phyloP scores from a whole-genome alignment of 2,888 invertebrate species.

The Yponomeuta malinellus region DNA sequence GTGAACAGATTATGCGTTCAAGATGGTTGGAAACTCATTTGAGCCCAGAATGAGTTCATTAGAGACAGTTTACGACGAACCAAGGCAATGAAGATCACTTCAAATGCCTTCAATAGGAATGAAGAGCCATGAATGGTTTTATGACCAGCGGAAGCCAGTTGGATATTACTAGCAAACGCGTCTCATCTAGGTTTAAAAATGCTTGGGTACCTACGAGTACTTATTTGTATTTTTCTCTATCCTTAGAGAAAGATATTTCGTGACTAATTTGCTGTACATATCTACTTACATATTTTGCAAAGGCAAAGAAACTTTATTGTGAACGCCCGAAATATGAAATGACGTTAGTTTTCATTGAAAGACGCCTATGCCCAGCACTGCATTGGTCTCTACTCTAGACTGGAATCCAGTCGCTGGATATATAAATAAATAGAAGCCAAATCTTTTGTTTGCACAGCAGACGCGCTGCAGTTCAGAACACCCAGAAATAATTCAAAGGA shows the following conservation, averaged over 20 bases:
- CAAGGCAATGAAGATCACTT: background rate
- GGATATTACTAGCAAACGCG: background rate
- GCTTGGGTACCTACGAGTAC: background rate
- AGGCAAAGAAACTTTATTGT: too few relatives aligned
- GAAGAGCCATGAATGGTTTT: background rate
- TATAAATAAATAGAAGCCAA: too few relatives aligned
- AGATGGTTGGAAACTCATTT: background rate
- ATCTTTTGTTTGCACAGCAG: too few relatives aligned
- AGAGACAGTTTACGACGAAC: constrained; percentile 1
- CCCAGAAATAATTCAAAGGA: too few relatives aligned
- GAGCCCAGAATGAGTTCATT: background rate
- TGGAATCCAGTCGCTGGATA: too few relatives aligned
- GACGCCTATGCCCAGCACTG: too few relatives aligned
- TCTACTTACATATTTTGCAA: background rate
- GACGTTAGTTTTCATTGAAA: too few relatives aligned
- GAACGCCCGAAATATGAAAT: background rate
- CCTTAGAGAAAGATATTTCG: background rate
- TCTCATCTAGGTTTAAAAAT: background rate
- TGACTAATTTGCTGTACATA: background rate
- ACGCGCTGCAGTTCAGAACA: too few relatives aligned
- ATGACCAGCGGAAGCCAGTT: background rate
- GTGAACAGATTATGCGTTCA: background rate
- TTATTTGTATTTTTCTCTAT: background rate
- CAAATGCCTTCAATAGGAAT: background rate
- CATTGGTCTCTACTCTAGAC: too few relatives aligned